These are phyloP conservation scores for Hecatera dysodea DNA, from an alignment of 2,888 invertebrate genomes.

Conservation along the genomic window DNA sequence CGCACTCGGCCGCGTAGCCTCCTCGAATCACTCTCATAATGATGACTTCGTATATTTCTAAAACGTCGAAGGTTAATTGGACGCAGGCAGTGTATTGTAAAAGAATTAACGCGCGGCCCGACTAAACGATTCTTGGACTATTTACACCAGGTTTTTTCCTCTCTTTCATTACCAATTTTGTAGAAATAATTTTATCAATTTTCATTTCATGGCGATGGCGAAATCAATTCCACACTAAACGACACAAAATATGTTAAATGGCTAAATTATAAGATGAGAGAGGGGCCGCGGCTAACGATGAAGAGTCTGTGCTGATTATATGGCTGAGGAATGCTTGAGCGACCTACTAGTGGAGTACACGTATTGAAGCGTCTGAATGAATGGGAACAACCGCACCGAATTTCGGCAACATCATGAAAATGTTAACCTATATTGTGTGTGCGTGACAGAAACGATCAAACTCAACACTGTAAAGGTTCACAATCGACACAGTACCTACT, in stretches of 20 bases:
- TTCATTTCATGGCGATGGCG: slow-evolving; percentile 52
- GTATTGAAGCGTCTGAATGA: background rate
- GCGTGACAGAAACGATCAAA: background rate
- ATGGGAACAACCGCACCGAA: background rate
- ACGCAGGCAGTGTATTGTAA: slow-evolving; percentile 86
- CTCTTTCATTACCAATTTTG: slow-evolving; percentile 69
- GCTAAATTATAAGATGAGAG: slow-evolving; percentile 58
- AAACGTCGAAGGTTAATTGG: slow-evolving; percentile 89
- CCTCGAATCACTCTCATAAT: slow-evolving; percentile 81
- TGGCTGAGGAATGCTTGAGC: background rate
- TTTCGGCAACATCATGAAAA: background rate
- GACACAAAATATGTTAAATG: slow-evolving; percentile 54
- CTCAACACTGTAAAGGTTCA: background rate
- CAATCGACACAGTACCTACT: background rate
- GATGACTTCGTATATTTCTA: slow-evolving; percentile 87
- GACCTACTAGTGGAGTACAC: background rate
- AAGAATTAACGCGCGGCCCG: slow-evolving; percentile 81
- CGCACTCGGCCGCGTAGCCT: slow-evolving; percentile 67
- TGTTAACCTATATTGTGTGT: background rate
- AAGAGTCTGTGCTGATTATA: background rate
- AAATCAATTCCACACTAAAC: slow-evolving; percentile 63
- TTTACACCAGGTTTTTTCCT: slow-evolving; percentile 51
- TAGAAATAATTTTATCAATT: slow-evolving; percentile 60
- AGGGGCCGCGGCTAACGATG: slow-evolving; percentile 13
- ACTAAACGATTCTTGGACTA: slow-evolving; percentile 62